These are phyloP conservation scores for Pelobates fuscus DNA, from an alignment of 2,113 vertebrate species.

Conservation along the genomic window DNA sequence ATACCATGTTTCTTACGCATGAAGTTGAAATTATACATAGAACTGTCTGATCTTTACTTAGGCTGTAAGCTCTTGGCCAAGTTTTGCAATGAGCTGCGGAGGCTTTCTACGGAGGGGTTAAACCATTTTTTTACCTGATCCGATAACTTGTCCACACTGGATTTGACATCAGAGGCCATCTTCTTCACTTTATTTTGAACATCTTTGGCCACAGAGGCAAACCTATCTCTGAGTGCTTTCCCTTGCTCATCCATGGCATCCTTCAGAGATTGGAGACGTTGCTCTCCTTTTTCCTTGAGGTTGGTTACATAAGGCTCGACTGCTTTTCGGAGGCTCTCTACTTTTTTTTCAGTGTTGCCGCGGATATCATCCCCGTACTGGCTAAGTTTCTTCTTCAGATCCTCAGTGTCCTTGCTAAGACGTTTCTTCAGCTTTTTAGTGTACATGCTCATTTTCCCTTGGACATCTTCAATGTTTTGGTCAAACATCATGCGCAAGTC, in stretches of 20 bases:
- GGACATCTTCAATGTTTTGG: constrained; percentile 68
- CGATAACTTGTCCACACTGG: constrained; percentile 63
- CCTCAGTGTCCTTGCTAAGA: constrained; percentile 70
- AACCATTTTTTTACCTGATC: constrained; percentile 66
- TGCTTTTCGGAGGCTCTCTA: constrained; percentile 52
- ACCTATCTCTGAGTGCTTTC: constrained; percentile 59
- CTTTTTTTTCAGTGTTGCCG: constrained; percentile 65
- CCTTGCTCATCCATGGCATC: constrained; percentile 64
- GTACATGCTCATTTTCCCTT: constrained; percentile 62
- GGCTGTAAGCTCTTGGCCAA: constrained; percentile 67
- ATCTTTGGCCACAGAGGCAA: constrained; percentile 62
- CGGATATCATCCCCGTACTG: constrained; percentile 69
- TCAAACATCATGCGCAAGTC: constrained; percentile 71
- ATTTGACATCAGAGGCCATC: constrained; percentile 63
- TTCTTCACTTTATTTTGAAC: constrained; percentile 67
- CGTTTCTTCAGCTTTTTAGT: constrained; percentile 76
- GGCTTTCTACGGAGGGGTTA: constrained; percentile 60
- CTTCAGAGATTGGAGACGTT: constrained; percentile 63
- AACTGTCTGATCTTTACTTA: constrained; percentile 17
- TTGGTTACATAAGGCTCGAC: constrained; percentile 67
- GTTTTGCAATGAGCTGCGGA: constrained; percentile 67
- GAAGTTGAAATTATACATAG: background rate
- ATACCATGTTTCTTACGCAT: background rate
- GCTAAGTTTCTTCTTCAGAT: constrained; percentile 66
- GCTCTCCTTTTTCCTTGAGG: constrained; percentile 53